Conservation (phyloP, 1,140 invertebrate species). For the Acromyrmex heyeri region DNA sequence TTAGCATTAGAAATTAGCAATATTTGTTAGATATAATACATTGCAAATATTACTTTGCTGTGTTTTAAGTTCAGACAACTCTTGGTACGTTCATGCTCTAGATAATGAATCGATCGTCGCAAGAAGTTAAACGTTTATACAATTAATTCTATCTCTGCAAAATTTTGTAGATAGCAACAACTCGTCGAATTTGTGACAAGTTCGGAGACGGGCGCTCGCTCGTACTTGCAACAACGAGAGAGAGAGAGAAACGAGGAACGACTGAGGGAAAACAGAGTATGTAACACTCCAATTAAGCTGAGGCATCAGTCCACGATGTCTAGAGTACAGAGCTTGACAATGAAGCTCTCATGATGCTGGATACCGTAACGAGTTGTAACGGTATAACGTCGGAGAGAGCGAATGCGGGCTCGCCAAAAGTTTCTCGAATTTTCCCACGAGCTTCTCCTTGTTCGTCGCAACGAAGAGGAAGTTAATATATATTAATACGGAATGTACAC, state of each 20-base stretch:
- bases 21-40: neutral
- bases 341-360: constrained; percentile 73
- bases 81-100: constrained; percentile 1
- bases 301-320: constrained; percentile 78
- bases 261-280: constrained; percentile 75
- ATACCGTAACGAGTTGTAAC: constrained; percentile 74
- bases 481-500: constrained; percentile 42
- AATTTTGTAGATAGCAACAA: constrained; percentile 54
- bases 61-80: neutral
- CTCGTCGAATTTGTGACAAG: constrained; percentile 75
- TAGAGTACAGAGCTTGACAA: constrained; percentile 74
- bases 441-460: constrained; percentile 58
- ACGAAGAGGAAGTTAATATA: constrained; percentile 45
- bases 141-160: constrained; percentile 31
- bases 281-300: constrained; percentile 81
- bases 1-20: neutral
- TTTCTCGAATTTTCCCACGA: constrained; percentile 66
- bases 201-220: constrained; percentile 62
- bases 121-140: constrained; percentile 57
- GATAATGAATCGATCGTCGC: constrained; percentile 24
- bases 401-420: constrained; percentile 69
- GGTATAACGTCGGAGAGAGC: constrained; percentile 66
- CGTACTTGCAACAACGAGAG: constrained; percentile 51
- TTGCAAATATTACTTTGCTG: neutral
- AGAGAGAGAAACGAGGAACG: constrained; percentile 49